phyloP scores from a whole-genome alignment of 35 echinoderm and acorn worm species.

The Amphiura filiformis region DNA sequence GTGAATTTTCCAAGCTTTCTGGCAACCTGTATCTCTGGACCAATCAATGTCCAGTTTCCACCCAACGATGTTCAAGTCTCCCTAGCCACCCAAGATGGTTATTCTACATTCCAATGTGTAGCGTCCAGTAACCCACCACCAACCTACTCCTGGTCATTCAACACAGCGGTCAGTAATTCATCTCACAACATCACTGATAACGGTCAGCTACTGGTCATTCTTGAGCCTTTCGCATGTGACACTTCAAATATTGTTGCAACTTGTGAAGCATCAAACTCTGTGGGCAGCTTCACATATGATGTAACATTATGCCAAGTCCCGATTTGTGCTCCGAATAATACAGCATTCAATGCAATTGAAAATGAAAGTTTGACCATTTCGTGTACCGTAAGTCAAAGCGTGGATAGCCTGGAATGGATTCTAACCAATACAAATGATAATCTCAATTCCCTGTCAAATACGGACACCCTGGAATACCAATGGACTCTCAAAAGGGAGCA shows the following conservation, averaged over 20 bases:
- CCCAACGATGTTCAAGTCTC: not conserved
- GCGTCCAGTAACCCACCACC: not conserved
- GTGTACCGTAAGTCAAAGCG: not conserved
- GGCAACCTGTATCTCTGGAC: slow-evolving; percentile 1
- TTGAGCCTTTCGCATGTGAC: not conserved
- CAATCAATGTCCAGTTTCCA: not conserved
- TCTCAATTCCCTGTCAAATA: not conserved
- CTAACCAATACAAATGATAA: not conserved
- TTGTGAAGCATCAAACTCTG: slow-evolving; percentile 4
- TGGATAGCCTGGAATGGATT: not conserved
- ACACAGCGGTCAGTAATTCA: not conserved
- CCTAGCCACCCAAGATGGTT: not conserved
- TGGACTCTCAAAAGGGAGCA: not conserved
- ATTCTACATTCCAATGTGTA: not conserved
- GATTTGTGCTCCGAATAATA: not conserved
- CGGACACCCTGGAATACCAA: not conserved
- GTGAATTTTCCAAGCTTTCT: not conserved
- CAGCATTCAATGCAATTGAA: not conserved
- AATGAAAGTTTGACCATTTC: not conserved
- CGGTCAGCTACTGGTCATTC: slow-evolving; percentile 2
- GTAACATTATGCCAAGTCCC: not conserved
- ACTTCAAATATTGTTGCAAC: not conserved
- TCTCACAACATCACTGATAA: not conserved
- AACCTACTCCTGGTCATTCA: not conserved
- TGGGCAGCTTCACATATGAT: not conserved